phyloP scores from a whole-genome alignment of 2,888 invertebrate genomes.

The Eupithecia dodoneata region DNA sequence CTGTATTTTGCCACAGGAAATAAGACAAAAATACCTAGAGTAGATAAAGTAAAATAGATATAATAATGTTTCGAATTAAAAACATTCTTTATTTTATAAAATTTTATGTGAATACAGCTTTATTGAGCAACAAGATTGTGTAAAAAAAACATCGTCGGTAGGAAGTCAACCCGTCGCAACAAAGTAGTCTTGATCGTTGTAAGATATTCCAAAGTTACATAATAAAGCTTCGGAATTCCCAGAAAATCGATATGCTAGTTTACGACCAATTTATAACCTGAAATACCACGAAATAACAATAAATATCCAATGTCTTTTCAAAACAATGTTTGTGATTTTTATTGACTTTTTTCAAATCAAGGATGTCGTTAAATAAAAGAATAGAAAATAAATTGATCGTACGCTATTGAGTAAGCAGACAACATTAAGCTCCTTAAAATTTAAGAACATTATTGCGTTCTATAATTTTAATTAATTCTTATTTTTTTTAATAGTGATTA shows the following conservation, averaged over 20 bases:
- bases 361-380: slow-evolving; percentile 29
- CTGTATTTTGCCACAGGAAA: too few species aligned
- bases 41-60: neutral
- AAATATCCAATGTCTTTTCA: slow-evolving; percentile 31
- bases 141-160: slow-evolving; percentile 83
- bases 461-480: too few species aligned
- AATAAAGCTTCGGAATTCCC: slow-evolving; percentile 33
- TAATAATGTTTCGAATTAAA: neutral
- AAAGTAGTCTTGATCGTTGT: slow-evolving; percentile 66
- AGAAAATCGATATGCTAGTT: slow-evolving; percentile 28
- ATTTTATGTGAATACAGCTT: slow-evolving; percentile 65
- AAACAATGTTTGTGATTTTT: slow-evolving; percentile 19
- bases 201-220: slow-evolving; percentile 46
- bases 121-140: slow-evolving; percentile 82
- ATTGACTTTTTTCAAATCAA: slow-evolving; percentile 24
- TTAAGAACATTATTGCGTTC: too few species aligned
- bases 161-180: slow-evolving; percentile 77
- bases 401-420: neutral
- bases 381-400: neutral
- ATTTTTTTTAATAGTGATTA: too few species aligned
- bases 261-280: slow-evolving; percentile 31
- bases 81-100: slow-evolving; percentile 35
- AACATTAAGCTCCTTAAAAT: neutral
- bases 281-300: slow-evolving; percentile 30
- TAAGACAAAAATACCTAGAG: too few species aligned